Conservation (phyloP, 1,140 invertebrate species). For the Drusus annulatus region DNA sequence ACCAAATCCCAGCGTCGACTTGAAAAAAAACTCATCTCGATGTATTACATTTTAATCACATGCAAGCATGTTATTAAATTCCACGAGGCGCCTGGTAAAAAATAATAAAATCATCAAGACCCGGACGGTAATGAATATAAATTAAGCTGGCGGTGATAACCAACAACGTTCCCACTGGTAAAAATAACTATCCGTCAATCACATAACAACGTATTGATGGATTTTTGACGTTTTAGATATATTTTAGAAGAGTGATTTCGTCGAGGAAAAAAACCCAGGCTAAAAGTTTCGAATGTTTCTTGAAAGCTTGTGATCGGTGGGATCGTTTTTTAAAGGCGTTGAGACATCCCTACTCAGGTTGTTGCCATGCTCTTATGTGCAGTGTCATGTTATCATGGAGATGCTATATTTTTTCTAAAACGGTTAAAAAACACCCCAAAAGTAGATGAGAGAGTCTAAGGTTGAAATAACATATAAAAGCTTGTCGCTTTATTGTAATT, state of each 20-base stretch:
- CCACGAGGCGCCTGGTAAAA: slow-evolving; percentile 35
- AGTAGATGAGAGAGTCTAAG: no score
- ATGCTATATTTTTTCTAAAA: no score
- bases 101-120: slow-evolving; percentile 53
- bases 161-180: slow-evolving; percentile 42
- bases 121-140: slow-evolving; percentile 53
- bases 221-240: slow-evolving; percentile 53
- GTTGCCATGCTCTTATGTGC: not conserved
- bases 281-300: slow-evolving; percentile 1
- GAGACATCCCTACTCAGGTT: not conserved
- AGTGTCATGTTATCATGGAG: not conserved
- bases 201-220: slow-evolving; percentile 45
- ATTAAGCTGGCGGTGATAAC: slow-evolving; percentile 52
- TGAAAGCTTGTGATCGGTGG: no score
- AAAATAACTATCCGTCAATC: slow-evolving; percentile 56
- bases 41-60: slow-evolving; percentile 50
- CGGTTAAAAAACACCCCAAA: no score
- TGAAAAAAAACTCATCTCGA: slow-evolving; percentile 7
- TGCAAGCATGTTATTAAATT: slow-evolving; percentile 2
- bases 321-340: not conserved
- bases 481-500: no score
- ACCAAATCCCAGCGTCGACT: not conserved
- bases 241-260: slow-evolving; percentile 34
- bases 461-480: no score
- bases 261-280: slow-evolving; percentile 37